Evolutionary conservation across 2,113 vertebrate species (phyloP), one percentile per base, ranked within the genome.

Genomic region (Tor tambroides): DNA sequence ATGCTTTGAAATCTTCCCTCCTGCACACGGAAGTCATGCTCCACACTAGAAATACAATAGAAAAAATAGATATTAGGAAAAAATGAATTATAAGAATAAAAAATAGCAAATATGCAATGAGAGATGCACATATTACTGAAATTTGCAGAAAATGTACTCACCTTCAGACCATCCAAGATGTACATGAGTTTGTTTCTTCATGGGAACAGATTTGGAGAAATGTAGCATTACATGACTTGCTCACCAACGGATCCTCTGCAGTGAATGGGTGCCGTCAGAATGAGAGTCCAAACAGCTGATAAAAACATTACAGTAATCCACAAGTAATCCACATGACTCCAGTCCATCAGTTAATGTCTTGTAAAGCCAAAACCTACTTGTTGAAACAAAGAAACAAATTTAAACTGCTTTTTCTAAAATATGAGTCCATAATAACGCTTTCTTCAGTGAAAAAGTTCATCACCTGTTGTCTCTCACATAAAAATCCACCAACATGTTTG

Each of bases 21-120:
- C 92, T 99, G 98, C 93, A 97, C 96, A 84, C 98, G 95, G 91
- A 99, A 99, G 91, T 99, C 98, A 72, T 99, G 96, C 94, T 99
- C 98, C 91, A 99, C 98, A 67, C 98, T 99, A 85, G 72, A 83
- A 14, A 84, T 6, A 84, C n/a, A 71, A n/a, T n/a, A n/a, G n/a
- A n/a, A n/a, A 23, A 81, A 43, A 85, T 43, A 85, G 41, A 46
- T 9, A 21, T 65, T 76, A 54, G 78, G 9, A 23, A 21, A 23
- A 41, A n/a, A 28, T 84, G 2, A 12, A 7, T 61, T 49, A 38
- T 41, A 54, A 72, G 28, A 46, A 17, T 23, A 30, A 41, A 35
- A 67, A 21, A 77, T 23, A 89, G 32, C 79, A 85, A 83, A 69
- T 19, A 32, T 71, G 65, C 65, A 69, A 8, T 32, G 2, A 69